Evolutionary conservation across 2,888 invertebrate genomes (phyloP).

Genomic region (Acanthosepion esculentum): DNA sequence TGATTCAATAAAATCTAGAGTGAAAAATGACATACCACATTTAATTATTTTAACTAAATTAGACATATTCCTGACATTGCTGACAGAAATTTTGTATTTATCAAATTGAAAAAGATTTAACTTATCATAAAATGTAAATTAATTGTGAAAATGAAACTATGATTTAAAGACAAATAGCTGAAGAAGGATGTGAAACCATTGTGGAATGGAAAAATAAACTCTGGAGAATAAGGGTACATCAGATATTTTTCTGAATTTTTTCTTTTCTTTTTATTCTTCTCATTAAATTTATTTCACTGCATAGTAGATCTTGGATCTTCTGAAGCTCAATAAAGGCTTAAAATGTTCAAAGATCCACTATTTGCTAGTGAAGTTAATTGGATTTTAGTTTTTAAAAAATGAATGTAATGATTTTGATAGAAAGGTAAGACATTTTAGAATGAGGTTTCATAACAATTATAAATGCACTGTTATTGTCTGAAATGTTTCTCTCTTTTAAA

Average conservation of each 20-base stretch:
- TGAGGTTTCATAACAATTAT: no score
- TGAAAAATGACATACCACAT: background rate
- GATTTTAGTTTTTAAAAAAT: background rate
- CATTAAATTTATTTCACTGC: no score
- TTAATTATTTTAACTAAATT: background rate
- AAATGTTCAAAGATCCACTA: no score
- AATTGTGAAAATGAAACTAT: background rate
- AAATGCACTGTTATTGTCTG: background rate
- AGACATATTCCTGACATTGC: background rate
- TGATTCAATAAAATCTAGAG: background rate
- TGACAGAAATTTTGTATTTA: background rate
- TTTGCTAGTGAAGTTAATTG: no score
- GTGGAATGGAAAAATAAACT: background rate
- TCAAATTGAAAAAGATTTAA: background rate
- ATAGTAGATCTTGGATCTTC: no score
- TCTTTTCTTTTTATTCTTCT: no score
- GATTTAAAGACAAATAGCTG: background rate
- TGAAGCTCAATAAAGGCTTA: no score
- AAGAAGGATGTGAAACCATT: background rate
- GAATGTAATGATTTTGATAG: background rate
- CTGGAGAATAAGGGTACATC: background rate
- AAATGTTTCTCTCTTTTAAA: background rate
- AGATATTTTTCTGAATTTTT: background rate
- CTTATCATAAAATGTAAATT: background rate
- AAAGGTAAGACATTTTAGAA: no score